Evolutionary conservation across 2,888 invertebrate genomes (phyloP).

Genomic region (Lapara coniferarum): DNA sequence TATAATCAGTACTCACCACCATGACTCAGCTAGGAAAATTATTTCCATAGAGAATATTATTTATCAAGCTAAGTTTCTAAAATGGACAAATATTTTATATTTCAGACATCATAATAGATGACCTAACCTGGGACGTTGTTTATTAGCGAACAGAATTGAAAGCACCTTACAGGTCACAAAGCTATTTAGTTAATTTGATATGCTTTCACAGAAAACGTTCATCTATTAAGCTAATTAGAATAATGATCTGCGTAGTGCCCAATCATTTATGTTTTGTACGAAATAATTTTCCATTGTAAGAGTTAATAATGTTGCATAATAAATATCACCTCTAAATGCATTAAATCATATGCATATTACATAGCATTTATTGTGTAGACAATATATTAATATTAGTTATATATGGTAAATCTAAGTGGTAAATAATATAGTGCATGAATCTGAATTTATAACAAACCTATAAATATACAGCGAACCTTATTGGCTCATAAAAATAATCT

Average conservation of each 20-base stretch:
- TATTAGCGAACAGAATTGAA: background rate
- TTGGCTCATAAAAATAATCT: background rate
- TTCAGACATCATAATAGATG: background rate
- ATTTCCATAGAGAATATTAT: too few relatives aligned
- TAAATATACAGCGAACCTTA: background rate
- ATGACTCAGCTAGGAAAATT: too few relatives aligned
- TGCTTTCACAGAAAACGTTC: constrained; percentile 34
- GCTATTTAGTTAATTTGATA: constrained; percentile 26
- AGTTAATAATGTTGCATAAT: background rate
- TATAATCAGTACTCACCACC: background rate
- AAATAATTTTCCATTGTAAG: background rate
- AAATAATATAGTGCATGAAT: too few relatives aligned
- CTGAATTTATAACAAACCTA: too few relatives aligned
- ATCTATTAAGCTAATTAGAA: constrained; percentile 49
- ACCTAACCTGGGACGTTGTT: background rate
- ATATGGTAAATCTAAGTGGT: too few relatives aligned
- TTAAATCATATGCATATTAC: too few relatives aligned
- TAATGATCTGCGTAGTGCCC: constrained; percentile 36
- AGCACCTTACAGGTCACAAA: constrained; percentile 11
- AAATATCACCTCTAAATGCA: background rate
- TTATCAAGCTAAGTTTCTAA: background rate
- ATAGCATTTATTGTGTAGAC: too few relatives aligned
- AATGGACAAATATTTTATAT: background rate
- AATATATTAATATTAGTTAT: too few relatives aligned
- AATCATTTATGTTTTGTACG: background rate